These are phyloP conservation scores for Muricea muricata DNA, from an alignment of 92 coral and sea anemone genomes.

Conservation along the genomic window DNA sequence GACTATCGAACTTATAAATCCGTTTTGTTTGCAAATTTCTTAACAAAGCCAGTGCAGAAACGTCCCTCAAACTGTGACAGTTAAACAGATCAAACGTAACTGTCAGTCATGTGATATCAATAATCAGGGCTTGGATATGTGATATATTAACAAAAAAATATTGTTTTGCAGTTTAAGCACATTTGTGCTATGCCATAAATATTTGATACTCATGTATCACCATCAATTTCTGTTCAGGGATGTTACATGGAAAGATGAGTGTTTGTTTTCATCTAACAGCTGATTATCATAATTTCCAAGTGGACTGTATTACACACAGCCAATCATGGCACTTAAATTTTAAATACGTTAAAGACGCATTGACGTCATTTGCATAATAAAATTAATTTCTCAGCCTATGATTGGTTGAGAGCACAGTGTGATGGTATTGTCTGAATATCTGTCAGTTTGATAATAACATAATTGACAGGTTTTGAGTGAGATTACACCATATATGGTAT, in stretches of 20 bases:
- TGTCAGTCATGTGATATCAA: background rate
- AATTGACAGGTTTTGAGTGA: constrained; percentile 41
- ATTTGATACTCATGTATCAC: background rate
- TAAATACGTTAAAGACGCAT: constrained; percentile 26
- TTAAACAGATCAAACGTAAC: background rate
- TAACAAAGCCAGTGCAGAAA: constrained; percentile 5
- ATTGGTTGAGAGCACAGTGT: constrained; percentile 24
- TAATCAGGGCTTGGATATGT: background rate
- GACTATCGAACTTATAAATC: background rate
- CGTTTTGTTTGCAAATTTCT: constrained; percentile 7
- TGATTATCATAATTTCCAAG: constrained; percentile 8
- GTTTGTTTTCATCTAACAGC: constrained; percentile 42
- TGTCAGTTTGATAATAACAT: constrained; percentile 44
- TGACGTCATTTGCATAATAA: constrained; percentile 36
- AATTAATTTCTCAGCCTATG: constrained; percentile 14
- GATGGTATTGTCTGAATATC: constrained; percentile 42
- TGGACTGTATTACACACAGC: constrained; percentile 15
- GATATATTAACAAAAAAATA: background rate
- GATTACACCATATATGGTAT: constrained; percentile 44
- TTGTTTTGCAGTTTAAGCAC: too few relatives aligned
- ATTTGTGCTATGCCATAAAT: too few relatives aligned
- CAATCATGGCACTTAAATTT: constrained; percentile 12
- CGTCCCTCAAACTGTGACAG: background rate
- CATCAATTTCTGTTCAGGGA: background rate
- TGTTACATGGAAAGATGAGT: background rate